Evolutionary conservation across 2,113 vertebrate genomes (phyloP).

Genomic region (Taurulus bubalis): DNA sequence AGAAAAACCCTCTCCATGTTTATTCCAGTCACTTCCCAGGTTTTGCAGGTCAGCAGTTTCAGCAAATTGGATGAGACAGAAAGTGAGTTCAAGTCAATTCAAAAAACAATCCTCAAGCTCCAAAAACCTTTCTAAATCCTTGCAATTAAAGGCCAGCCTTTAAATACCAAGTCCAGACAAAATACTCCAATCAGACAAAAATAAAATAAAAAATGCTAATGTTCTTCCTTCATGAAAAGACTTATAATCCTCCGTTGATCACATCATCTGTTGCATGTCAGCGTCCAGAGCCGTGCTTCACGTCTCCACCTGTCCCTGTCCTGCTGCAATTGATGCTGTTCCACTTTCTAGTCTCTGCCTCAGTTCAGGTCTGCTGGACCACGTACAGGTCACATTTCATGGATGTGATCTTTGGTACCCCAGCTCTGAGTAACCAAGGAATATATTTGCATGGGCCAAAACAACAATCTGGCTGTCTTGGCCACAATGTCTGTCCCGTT

Average conservation of each 20-base stretch:
- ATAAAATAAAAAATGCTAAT: background rate
- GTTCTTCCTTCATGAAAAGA: background rate
- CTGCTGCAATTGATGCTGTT: slow-evolving; percentile 53
- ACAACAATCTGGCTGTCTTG: background rate
- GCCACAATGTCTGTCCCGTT: background rate
- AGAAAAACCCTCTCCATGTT: slow-evolving; percentile 5
- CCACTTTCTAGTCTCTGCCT: slow-evolving; percentile 40
- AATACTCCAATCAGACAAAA: background rate
- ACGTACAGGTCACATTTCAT: slow-evolving; percentile 70
- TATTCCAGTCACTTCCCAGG: background rate
- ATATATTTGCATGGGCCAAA: background rate
- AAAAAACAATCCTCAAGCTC: slow-evolving; percentile 24
- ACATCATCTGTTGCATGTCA: background rate
- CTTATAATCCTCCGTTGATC: background rate
- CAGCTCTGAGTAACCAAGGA: slow-evolving; percentile 3
- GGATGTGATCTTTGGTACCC: slow-evolving; percentile 53
- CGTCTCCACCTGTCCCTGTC: slow-evolving; percentile 18
- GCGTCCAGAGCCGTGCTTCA: slow-evolving; percentile 26
- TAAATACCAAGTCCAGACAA: background rate
- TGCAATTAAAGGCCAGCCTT: background rate
- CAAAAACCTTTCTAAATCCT: background rate
- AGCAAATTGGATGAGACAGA: background rate
- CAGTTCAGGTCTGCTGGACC: slow-evolving; percentile 46
- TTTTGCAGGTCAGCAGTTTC: background rate
- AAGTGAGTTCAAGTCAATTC: slow-evolving; percentile 4